phyloP scores from a whole-genome alignment of 2,888 invertebrate genomes.

The Microplitis deprimator region DNA sequence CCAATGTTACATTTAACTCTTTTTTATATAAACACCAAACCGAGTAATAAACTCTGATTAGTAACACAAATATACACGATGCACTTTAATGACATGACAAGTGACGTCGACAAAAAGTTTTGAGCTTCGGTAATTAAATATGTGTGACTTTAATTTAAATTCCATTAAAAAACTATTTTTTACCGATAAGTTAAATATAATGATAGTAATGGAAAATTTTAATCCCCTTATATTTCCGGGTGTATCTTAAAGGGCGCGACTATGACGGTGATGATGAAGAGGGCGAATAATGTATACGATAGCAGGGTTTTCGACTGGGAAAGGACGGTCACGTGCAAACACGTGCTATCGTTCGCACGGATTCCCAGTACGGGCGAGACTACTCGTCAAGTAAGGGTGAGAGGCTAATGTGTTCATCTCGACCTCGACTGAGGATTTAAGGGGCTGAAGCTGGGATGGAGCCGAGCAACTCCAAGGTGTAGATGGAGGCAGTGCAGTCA shows the following conservation, averaged over 20 bases:
- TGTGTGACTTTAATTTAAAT: not conserved
- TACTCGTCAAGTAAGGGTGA: constrained; percentile 39
- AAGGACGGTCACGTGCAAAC: constrained; percentile 47
- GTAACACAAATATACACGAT: not conserved
- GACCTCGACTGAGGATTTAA: constrained; percentile 22
- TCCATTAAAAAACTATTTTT: not conserved
- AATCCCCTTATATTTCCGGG: not conserved
- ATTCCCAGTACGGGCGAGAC: constrained; percentile 23
- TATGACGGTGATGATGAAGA: constrained; percentile 20
- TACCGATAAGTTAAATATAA: not conserved
- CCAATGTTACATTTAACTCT: not conserved
- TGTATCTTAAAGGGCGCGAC: not conserved
- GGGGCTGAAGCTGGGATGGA: constrained; percentile 4
- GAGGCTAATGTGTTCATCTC: constrained; percentile 45
- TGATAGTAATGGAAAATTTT: not conserved
- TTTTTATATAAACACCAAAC: not conserved
- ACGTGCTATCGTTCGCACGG: constrained; percentile 54
- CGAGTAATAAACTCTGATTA: not conserved
- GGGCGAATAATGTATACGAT: constrained; percentile 31
- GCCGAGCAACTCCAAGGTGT: not conserved
- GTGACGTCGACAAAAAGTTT: not conserved
- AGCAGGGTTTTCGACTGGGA: constrained; percentile 46
- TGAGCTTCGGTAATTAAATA: not conserved
- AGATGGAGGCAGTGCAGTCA: too few relatives aligned
- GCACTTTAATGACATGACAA: not conserved